These are phyloP conservation scores for Grallaria varia DNA, from an alignment of 2,113 vertebrate species.

Conservation along the genomic window DNA sequence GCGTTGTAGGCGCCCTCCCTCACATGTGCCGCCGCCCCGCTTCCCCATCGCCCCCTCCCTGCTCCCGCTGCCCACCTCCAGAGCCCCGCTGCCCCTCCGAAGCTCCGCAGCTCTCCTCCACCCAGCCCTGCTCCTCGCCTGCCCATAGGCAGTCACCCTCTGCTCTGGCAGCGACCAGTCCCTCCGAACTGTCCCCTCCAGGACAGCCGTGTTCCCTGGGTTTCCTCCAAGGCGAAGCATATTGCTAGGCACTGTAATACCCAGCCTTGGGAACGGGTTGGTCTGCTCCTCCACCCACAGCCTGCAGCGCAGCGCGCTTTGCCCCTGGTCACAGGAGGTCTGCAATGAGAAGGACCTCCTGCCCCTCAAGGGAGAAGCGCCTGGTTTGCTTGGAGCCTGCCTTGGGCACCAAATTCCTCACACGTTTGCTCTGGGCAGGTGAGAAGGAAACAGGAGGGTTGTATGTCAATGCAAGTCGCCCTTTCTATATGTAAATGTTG, in stretches of 20 bases:
- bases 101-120: neutral
- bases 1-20: fast-evolving
- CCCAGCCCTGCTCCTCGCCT: neutral
- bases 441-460: neutral
- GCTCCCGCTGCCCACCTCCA: neutral
- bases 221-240: neutral
- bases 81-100: too few relatives aligned
- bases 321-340: neutral
- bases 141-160: fast-evolving
- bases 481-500: neutral
- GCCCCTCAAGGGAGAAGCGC: neutral
- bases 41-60: neutral
- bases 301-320: neutral
- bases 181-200: neutral
- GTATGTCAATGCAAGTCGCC: fast-evolving
- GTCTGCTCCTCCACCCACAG: neutral
- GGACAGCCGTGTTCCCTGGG: fast-evolving
- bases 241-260: neutral
- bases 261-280: fast-evolving
- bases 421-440: neutral
- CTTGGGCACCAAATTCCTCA: neutral
- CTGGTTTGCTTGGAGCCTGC: neutral
- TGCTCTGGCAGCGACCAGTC: neutral
- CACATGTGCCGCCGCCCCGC: neutral
- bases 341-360: neutral